Evolutionary conservation across 2,888 invertebrate genomes (phyloP), one percentile per base, ranked within the genome.

Genomic region (Lomographa bimaculata): DNA sequence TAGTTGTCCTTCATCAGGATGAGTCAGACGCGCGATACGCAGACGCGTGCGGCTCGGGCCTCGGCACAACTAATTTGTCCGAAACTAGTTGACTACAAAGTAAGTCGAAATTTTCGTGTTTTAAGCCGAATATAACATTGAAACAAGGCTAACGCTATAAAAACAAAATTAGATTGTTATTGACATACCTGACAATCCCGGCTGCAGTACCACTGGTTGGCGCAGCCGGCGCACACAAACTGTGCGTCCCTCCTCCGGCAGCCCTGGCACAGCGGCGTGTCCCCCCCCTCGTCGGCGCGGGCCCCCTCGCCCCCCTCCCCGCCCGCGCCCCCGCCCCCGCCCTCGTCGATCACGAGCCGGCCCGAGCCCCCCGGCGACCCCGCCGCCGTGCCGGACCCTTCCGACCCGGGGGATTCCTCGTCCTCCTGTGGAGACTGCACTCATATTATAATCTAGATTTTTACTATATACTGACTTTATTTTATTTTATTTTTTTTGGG

Each of bases 131-230:
- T n/a, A n/a, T n/a, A n/a, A n/a, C n/a, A n/a, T n/a, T n/a, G n/a
- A n/a, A n/a, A n/a, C n/a, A n/a, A n/a, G n/a, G n/a, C n/a, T n/a
- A n/a, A n/a, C n/a, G n/a, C n/a, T n/a, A n/a, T n/a, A n/a, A n/a
- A n/a, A n/a, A n/a, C n/a, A n/a, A n/a, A n/a, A n/a, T n/a, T n/a
- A n/a, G n/a, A n/a, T n/a, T n/a, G n/a, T n/a, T n/a, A n/a, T n/a
- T n/a, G n/a, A n/a, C n/a, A n/a, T 32, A 97, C 97, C 94, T 97
- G 97, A 77, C 97, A 98, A 53, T 96, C 95, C 36, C 96, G 91
- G 70, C 96, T 96, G 91, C 97, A 98, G 80, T 98, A 97, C 97
- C 97, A 97, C 85, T 96, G 96, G 83, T 95, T 96, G 54, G 94
- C 95, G 77, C 97, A 97, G 29, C 95, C 96, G 24, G 96, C 96